These are phyloP conservation scores for Microplitis demolitor DNA, from an alignment of 1,140 invertebrate genomes.

Conservation along the genomic window DNA sequence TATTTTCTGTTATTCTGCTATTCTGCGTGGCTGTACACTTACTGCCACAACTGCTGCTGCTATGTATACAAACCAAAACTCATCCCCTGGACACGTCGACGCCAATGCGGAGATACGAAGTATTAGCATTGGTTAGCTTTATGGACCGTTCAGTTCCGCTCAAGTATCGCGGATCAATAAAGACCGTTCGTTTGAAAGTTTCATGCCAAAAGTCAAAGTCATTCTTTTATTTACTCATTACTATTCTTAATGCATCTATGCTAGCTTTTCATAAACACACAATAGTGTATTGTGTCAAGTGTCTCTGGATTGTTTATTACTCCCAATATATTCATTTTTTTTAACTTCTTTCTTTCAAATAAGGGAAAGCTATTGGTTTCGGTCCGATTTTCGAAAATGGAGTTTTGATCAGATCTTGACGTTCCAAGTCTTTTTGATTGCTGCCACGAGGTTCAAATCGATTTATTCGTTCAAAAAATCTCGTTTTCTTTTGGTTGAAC, in stretches of 20 bases:
- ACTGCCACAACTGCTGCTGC: neutral
- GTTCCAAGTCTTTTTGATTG: too few species aligned
- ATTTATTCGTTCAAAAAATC: too few species aligned
- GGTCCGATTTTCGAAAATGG: too few species aligned
- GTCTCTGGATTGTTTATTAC: neutral
- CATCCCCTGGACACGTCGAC: conserved; percentile 37
- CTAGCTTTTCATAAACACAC: neutral
- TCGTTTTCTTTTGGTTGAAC: too few species aligned
- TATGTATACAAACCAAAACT: neutral
- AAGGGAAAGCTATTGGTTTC: too few species aligned
- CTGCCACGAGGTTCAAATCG: too few species aligned
- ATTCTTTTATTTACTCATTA: neutral
- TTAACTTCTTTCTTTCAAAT: too few species aligned
- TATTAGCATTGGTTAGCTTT: conserved; percentile 65
- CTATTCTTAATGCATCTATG: neutral
- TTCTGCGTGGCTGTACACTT: neutral
- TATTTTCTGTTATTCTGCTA: neutral
- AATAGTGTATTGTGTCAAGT: neutral
- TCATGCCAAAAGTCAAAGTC: conserved; percentile 48
- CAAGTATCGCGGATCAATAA: conserved; percentile 55
- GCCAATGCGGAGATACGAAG: conserved; percentile 57
- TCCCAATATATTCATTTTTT: too few species aligned
- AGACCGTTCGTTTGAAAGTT: conserved; percentile 55
- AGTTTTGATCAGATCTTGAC: too few species aligned
- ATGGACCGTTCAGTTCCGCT: conserved; percentile 62